phyloP scores from a whole-genome alignment of 1,140 invertebrate genomes.

The Drosophila melanica region DNA sequence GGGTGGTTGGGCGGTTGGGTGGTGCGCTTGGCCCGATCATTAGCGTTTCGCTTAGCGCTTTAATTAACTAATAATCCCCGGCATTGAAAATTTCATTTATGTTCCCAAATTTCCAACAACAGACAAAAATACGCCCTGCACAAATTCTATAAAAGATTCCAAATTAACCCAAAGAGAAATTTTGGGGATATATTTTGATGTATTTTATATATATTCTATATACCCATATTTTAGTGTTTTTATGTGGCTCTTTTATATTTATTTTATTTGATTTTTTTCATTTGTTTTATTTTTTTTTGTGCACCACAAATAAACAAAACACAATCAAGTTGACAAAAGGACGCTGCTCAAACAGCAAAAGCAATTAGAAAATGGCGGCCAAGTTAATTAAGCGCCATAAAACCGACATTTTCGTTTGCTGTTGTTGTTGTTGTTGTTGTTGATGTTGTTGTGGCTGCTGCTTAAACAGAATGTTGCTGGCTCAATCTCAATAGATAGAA shows the following conservation, averaged over 20 bases:
- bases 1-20: neutral
- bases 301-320: slow-evolving; percentile 48
- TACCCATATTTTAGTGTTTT: neutral
- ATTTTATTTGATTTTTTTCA: neutral
- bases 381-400: slow-evolving; percentile 81
- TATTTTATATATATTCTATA: too few relatives aligned
- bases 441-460: slow-evolving; percentile 31
- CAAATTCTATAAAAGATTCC: slow-evolving; percentile 16
- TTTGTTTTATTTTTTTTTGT: neutral
- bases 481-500: slow-evolving; percentile 79
- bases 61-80: slow-evolving; percentile 55
- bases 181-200: neutral
- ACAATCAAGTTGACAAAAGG: slow-evolving; percentile 80
- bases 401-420: slow-evolving; percentile 63
- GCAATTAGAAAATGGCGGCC: slow-evolving; percentile 77
- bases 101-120: neutral
- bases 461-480: slow-evolving; percentile 67
- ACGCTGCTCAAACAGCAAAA: slow-evolving; percentile 65
- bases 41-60: slow-evolving; percentile 32
- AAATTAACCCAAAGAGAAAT: slow-evolving; percentile 7
- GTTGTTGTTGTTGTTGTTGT: slow-evolving; percentile 21
- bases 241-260: neutral
- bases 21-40: slow-evolving; percentile 9
- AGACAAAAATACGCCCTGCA: too few relatives aligned
- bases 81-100: slow-evolving; percentile 18